These are phyloP conservation scores for Gerris lacustris DNA, from an alignment of 2,888 invertebrate genomes.

Conservation along the genomic window DNA sequence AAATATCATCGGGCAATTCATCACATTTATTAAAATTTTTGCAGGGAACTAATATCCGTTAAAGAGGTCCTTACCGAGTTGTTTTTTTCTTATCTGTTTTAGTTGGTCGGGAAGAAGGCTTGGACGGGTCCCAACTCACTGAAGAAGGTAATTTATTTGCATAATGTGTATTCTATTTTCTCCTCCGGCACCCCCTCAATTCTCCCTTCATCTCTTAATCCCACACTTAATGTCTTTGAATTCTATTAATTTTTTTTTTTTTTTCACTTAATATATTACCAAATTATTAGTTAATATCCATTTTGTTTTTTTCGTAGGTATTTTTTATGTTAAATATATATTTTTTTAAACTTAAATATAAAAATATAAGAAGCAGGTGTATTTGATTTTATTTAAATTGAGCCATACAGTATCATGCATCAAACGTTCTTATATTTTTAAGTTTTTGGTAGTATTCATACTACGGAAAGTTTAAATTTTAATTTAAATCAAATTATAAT, in stretches of 20 bases:
- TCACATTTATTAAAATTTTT: conserved; percentile 2
- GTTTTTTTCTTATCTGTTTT: conserved; percentile 25
- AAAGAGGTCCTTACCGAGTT: background rate
- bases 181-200: conserved; percentile 7
- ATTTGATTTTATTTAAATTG: no score
- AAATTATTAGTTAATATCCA: no score
- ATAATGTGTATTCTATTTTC: conserved; percentile 19
- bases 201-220: background rate
- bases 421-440: no score
- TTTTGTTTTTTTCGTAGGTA: no score
- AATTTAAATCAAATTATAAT: no score
- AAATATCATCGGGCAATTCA: background rate
- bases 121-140: conserved; percentile 37
- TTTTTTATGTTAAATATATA: no score
- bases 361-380: no score
- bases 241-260: conserved; percentile 1
- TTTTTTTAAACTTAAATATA: no score
- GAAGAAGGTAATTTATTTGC: conserved; percentile 38
- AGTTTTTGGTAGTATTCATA: no score
- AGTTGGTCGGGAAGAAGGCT: conserved; percentile 34
- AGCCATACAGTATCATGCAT: no score
- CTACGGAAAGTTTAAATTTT: no score
- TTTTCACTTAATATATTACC: conserved; percentile 17
- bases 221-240: background rate
- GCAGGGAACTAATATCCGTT: conserved; percentile 12